Conservation (phyloP, 2,888 invertebrate genomes). For the Hybos culiciformis region DNA sequence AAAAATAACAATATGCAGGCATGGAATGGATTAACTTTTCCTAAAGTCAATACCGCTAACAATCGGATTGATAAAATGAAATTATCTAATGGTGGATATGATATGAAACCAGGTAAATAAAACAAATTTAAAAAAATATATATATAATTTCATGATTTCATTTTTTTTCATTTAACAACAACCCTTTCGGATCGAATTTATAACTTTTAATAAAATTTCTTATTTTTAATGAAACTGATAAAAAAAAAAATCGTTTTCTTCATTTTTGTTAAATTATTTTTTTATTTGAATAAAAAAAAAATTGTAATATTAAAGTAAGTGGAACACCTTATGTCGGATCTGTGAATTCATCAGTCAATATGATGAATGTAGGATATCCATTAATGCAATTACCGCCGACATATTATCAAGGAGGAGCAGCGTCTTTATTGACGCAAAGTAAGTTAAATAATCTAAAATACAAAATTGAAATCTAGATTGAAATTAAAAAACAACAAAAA, state of each 20-base stretch:
- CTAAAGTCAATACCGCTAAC: constrained; percentile 26
- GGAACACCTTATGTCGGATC: too few relatives aligned
- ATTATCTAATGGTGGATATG: constrained; percentile 38
- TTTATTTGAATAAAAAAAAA: too few relatives aligned
- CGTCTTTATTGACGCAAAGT: constrained; percentile 76
- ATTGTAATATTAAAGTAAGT: too few relatives aligned
- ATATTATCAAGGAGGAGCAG: constrained; percentile 38
- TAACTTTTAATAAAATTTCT: too few relatives aligned
- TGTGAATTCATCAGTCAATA: too few relatives aligned
- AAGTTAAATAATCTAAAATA: constrained; percentile 43
- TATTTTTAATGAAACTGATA: too few relatives aligned
- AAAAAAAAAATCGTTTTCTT: too few relatives aligned
- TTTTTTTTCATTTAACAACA: constrained; percentile 1
- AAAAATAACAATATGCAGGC: constrained; percentile 20
- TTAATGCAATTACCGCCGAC: constrained; percentile 34
- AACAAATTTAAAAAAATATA: neutral
- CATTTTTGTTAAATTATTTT: too few relatives aligned
- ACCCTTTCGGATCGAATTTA: neutral
- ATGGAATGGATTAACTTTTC: constrained; percentile 14
- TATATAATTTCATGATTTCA: neutral
- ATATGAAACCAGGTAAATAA: constrained; percentile 23
- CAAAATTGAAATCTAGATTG: constrained; percentile 18
- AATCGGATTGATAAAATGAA: constrained; percentile 39
- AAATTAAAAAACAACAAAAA: neutral
- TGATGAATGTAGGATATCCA: neutral